Conservation (phyloP, 2,797 vertebrate species). For the Austrolebias charrua region DNA sequence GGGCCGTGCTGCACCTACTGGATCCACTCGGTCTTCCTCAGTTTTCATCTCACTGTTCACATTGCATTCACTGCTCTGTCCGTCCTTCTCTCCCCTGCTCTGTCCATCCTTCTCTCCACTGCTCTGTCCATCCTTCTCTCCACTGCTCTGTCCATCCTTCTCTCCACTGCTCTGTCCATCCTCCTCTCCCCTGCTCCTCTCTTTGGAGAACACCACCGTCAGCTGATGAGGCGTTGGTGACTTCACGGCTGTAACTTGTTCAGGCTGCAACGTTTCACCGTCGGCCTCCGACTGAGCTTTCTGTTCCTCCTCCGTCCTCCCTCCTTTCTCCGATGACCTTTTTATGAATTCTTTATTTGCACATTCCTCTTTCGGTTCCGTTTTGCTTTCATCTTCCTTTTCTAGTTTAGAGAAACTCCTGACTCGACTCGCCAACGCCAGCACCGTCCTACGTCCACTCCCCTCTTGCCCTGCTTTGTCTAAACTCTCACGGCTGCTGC, state of each 20-base stretch:
- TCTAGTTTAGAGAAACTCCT: constrained; percentile 40
- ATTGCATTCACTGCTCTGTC: background rate
- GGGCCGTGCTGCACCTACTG: background rate
- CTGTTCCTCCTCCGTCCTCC: background rate
- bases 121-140: no score
- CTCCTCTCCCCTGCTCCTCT: constrained; percentile 10
- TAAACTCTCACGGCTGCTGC: constrained; percentile 58
- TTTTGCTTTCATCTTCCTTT: constrained; percentile 3
- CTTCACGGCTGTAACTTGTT: constrained; percentile 13
- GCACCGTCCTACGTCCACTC: constrained; percentile 14
- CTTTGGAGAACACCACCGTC: constrained; percentile 17
- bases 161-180: no score
- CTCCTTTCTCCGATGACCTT: background rate
- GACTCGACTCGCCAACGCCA: constrained; percentile 9
- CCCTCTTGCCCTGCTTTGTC: constrained; percentile 34
- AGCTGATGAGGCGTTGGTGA: constrained; percentile 17
- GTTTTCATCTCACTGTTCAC: constrained; percentile 13
- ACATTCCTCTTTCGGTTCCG: constrained; percentile 30
- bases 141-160: no score
- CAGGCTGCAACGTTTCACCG: background rate
- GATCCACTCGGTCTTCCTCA: background rate
- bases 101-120: no score
- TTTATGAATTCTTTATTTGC: constrained; percentile 5
- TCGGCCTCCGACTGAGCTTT: background rate
- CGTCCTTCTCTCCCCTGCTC: constrained; percentile 9